Percentiles rank a stretch among this genome's conserved stretches.
Conservation (phyloP, 2,113 vertebrate genomes). For the Acinonyx jubatus region DNA sequence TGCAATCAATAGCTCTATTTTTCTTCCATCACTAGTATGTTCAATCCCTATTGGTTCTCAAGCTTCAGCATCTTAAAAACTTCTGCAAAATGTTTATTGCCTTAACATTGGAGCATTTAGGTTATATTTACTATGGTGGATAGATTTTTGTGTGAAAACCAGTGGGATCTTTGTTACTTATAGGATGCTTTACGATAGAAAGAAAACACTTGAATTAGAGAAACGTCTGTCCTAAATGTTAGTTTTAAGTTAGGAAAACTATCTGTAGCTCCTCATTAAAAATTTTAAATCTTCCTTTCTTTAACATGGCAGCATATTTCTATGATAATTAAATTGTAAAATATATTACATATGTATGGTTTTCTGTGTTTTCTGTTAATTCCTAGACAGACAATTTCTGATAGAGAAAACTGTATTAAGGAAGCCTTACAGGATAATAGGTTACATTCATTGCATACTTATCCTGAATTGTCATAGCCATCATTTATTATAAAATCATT, state of each 20-base stretch:
- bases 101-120: neutral
- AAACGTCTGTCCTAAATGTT: neutral
- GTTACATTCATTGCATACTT: neutral
- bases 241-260: neutral
- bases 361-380: constrained; percentile 4
- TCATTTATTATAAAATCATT: neutral
- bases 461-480: neutral
- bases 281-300: neutral
- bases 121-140: neutral
- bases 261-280: neutral
- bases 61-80: constrained; percentile 7
- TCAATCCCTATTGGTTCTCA: constrained; percentile 23
- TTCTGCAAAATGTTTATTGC: constrained; percentile 68
- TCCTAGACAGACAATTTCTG: neutral
- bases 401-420: neutral
- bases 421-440: neutral
- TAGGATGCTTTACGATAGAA: neutral
- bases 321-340: constrained; percentile 9
- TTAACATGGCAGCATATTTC: neutral
- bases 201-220: neutral
- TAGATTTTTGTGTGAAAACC: neutral
- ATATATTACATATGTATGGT: neutral
- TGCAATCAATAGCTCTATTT: neutral
- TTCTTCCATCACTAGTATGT: neutral
- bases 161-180: neutral